These are phyloP conservation scores for Sebastes jordani DNA, from an alignment of 2,797 vertebrate genomes.

Conservation along the genomic window DNA sequence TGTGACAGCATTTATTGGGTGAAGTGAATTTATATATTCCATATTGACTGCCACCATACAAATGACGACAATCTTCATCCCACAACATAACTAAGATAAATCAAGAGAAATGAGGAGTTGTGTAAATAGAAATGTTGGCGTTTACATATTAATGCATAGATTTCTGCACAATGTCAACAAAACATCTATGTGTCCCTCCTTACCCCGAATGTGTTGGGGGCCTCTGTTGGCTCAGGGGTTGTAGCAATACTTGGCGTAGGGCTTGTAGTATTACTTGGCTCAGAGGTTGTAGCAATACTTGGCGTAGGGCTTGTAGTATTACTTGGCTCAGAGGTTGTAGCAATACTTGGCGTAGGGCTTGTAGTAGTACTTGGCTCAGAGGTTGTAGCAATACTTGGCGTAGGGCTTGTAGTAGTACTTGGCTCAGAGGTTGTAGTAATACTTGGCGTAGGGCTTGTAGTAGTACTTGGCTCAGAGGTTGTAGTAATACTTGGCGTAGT, in stretches of 20 bases:
- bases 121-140: background rate
- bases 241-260: too few relatives aligned
- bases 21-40: background rate
- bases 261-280: too few relatives aligned
- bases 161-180: background rate
- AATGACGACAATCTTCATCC: too few relatives aligned
- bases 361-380: too few relatives aligned
- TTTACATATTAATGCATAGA: background rate
- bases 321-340: background rate
- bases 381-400: too few relatives aligned
- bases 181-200: background rate
- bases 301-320: background rate
- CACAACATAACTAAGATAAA: background rate
- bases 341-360: too few relatives aligned
- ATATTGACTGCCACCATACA: too few relatives aligned
- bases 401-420: background rate
- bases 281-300: too few relatives aligned
- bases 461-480: too few relatives aligned
- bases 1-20: background rate
- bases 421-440: background rate
- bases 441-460: too few relatives aligned
- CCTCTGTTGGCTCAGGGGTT: background rate
- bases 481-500: background rate
- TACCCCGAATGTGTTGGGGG: fast-evolving
- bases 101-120: background rate